phyloP scores from a whole-genome alignment of 2,113 vertebrate genomes.

The Charina bottae region DNA sequence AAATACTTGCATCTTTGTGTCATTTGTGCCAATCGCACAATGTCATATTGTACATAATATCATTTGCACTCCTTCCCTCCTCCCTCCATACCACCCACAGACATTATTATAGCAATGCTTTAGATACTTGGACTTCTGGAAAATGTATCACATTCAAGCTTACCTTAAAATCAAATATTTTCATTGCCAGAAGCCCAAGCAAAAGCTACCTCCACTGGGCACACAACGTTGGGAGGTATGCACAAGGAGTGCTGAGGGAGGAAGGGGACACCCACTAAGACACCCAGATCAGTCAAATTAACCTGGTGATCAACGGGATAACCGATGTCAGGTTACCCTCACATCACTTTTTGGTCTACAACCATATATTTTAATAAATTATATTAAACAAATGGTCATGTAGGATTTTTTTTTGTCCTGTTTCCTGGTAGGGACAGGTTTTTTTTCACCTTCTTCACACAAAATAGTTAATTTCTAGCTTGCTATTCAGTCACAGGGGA shows the following conservation, averaged over 20 bases:
- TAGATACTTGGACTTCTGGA: background rate
- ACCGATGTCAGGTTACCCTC: background rate
- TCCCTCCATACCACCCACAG: background rate
- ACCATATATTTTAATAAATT: background rate
- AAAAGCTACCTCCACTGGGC: background rate
- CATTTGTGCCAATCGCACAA: background rate
- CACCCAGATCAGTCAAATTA: background rate
- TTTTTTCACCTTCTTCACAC: background rate
- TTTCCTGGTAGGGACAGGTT: background rate
- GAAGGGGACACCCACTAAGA: background rate
- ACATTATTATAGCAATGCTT: background rate
- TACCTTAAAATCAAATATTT: background rate
- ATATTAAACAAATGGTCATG: background rate
- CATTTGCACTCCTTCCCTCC: background rate
- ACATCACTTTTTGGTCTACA: background rate
- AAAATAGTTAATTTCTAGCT: background rate
- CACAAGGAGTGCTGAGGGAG: background rate
- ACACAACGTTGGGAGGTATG: background rate
- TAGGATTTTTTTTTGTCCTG: background rate
- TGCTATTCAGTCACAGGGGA: background rate
- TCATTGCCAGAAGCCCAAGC: background rate
- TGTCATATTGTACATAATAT: background rate
- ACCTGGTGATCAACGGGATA: background rate
- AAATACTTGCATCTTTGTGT: background rate
- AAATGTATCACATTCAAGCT: background rate